phyloP scores from a whole-genome alignment of 2,888 invertebrate species.

The Pseudoips prasinana region DNA sequence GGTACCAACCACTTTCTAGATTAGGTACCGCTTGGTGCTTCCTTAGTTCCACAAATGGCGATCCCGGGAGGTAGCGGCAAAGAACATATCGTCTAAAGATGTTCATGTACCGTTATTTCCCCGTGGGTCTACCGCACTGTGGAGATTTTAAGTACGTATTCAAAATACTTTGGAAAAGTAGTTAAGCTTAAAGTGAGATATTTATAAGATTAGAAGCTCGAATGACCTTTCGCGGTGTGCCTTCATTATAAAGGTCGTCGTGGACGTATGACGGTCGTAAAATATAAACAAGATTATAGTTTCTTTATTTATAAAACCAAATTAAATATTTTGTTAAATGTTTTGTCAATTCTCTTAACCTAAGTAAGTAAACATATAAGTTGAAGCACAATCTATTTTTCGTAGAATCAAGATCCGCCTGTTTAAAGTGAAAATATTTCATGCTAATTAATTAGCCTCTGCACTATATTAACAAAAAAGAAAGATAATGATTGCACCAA shows the following conservation, averaged over 20 bases:
- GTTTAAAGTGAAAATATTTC: constrained; percentile 15
- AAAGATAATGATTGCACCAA: constrained; percentile 1
- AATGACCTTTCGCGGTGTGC: constrained; percentile 23
- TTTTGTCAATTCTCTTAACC: constrained; percentile 13
- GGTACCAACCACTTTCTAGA: too few relatives aligned
- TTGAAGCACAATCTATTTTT: constrained; percentile 28
- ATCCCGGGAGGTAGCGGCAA: too few relatives aligned
- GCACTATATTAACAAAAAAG: constrained; percentile 18
- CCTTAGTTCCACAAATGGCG: too few relatives aligned
- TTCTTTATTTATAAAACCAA: too few relatives aligned
- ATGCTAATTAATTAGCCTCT: constrained; percentile 17
- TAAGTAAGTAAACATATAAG: constrained; percentile 5
- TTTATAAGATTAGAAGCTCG: constrained; percentile 17
- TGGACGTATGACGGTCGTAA: constrained; percentile 4
- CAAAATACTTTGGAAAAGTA: constrained; percentile 10
- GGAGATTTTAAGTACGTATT: too few relatives aligned
- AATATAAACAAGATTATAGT: constrained; percentile 2
- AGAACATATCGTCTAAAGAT: too few relatives aligned
- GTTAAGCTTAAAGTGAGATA: constrained; percentile 21
- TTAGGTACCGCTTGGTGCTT: too few relatives aligned
- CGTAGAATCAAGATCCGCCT: constrained; percentile 28
- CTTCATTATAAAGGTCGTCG: constrained; percentile 21
- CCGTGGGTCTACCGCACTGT: too few relatives aligned
- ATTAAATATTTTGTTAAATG: background rate
- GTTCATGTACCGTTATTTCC: too few relatives aligned